These are phyloP conservation scores for Paedocypris micromegethes DNA, from an alignment of 2,797 vertebrate species.

Conservation along the genomic window DNA sequence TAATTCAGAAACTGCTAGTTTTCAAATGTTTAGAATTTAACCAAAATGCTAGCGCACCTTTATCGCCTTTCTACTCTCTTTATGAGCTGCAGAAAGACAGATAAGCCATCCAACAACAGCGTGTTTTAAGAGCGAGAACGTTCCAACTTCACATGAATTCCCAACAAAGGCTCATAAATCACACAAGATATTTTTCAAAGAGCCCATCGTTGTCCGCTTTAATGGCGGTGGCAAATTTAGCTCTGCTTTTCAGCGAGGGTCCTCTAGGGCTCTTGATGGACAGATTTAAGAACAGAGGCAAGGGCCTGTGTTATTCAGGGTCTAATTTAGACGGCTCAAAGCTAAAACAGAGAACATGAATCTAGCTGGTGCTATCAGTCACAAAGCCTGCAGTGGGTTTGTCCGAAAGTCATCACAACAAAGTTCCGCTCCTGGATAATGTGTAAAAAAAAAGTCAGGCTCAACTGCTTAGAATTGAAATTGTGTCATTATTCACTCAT, in stretches of 20 bases:
- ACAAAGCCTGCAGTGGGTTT: slow-evolving; percentile 22
- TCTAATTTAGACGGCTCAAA: slow-evolving; percentile 49
- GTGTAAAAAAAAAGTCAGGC: background rate
- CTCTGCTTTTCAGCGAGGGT: slow-evolving; percentile 40
- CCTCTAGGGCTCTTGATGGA: slow-evolving; percentile 57
- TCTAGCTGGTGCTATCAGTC: slow-evolving; percentile 42
- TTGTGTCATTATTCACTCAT: background rate
- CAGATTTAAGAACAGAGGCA: slow-evolving; percentile 57
- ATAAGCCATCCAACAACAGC: slow-evolving; percentile 36
- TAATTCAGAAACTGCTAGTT: too few relatives aligned
- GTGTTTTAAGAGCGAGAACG: slow-evolving; percentile 44
- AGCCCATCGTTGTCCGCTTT: slow-evolving; percentile 43
- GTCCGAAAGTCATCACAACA: background rate
- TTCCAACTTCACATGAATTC: slow-evolving; percentile 45
- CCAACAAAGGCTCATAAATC: slow-evolving; percentile 58
- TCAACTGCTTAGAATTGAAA: background rate
- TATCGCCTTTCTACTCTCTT: background rate
- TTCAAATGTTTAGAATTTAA: background rate
- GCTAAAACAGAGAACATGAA: slow-evolving; percentile 32
- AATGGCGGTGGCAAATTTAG: slow-evolving; percentile 45
- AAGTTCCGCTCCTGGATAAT: background rate
- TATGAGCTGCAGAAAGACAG: slow-evolving; percentile 7
- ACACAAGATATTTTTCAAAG: slow-evolving; percentile 46
- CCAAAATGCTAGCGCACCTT: background rate
- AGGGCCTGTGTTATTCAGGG: slow-evolving; percentile 54